These are phyloP conservation scores for Microcebus lehilahytsara DNA, from an alignment of 2,113 vertebrate species.

Conservation along the genomic window DNA sequence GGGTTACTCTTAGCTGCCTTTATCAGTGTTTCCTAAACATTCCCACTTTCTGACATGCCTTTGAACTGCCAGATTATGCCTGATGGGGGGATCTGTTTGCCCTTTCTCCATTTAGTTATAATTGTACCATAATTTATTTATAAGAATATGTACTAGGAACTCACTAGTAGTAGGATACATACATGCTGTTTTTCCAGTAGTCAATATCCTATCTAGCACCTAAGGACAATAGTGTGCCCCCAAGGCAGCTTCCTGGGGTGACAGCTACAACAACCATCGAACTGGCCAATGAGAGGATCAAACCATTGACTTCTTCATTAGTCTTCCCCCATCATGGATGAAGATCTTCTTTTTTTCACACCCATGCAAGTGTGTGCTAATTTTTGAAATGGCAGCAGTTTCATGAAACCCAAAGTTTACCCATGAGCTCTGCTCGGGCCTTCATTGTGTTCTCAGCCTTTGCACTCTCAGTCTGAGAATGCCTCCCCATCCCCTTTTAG, in stretches of 20 bases:
- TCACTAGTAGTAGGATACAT: neutral
- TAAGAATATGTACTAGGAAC: neutral
- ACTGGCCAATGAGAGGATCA: neutral
- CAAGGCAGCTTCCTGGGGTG: neutral
- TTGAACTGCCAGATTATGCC: neutral
- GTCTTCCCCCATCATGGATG: too few relatives aligned
- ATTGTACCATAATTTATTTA: neutral
- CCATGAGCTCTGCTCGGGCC: neutral
- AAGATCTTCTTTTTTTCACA: neutral
- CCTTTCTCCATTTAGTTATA: neutral
- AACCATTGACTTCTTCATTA: neutral
- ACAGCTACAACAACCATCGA: neutral
- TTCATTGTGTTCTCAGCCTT: neutral
- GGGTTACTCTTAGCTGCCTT: neutral
- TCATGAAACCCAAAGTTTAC: neutral
- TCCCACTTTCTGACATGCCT: slow-evolving; percentile 15
- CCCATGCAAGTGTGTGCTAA: neutral
- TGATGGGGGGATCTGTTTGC: neutral
- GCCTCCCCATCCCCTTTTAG: neutral
- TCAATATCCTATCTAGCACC: neutral
- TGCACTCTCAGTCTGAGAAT: neutral
- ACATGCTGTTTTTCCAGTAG: neutral
- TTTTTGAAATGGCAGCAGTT: neutral
- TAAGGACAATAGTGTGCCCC: neutral
- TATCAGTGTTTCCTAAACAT: slow-evolving; percentile 30